A percentile compares a stretch with the other conserved stretches of the same genome.
Evolutionary conservation across 2,113 vertebrate species (phyloP).

Genomic region (human): GRCh38 chr2:123965501-123966000

Average conservation of each 20-base stretch:
- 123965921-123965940: not conserved
- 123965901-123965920: not conserved
- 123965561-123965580: not conserved
- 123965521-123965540: not conserved
- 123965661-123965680: rapidly evolving
- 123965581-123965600: not conserved
- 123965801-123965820: not conserved
- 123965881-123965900: not conserved
- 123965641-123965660: not conserved
- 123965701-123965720: not conserved
- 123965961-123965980: conserved; percentile 46
- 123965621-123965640: not conserved
- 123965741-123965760: not conserved
- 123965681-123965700: not conserved
- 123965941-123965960: conserved; percentile 60
- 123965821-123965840: not conserved
- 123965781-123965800: not conserved
- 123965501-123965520: rapidly evolving
- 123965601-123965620: not conserved
- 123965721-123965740: not conserved
- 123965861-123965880: not conserved
- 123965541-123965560: not conserved
- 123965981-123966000: conserved; percentile 31
- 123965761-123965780: not conserved
- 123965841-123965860: not conserved